These are phyloP conservation scores for Leptestheria dahalacensis DNA, from an alignment of 1,140 invertebrate species.

Conservation along the genomic window DNA sequence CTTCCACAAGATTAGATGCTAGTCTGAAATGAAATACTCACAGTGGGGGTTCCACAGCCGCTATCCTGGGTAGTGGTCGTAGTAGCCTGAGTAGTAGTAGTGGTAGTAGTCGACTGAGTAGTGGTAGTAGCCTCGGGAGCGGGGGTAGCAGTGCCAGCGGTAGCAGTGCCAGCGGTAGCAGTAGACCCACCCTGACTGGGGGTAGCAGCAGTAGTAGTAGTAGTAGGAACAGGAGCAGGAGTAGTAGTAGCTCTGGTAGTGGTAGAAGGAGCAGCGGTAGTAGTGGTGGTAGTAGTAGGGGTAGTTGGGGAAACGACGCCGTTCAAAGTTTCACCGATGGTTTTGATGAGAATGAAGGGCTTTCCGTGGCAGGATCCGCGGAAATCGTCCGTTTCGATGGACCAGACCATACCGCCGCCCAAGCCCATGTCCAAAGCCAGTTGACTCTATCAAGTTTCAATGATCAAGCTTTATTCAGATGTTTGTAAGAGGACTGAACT, in stretches of 20 bases:
- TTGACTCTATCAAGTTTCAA: constrained; percentile 15
- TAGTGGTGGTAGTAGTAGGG: constrained; percentile 2
- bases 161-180: neutral
- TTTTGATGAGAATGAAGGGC: constrained; percentile 17
- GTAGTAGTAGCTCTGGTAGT: constrained; percentile 3
- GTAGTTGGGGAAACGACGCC: constrained; percentile 17
- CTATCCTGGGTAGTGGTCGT: constrained; percentile 5
- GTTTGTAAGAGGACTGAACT: too few species aligned
- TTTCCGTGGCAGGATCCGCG: constrained; percentile 19
- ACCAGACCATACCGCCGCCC: constrained; percentile 35
- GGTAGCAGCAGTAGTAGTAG: neutral
- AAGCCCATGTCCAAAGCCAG: constrained; percentile 20
- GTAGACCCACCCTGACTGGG: too few species aligned
- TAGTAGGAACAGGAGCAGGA: neutral
- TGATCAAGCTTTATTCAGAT: neutral
- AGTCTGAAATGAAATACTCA: too few species aligned
- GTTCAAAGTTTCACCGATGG: constrained; percentile 18
- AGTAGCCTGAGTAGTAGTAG: constrained; percentile 1
- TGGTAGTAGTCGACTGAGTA: neutral
- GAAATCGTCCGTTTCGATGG: constrained; percentile 34
- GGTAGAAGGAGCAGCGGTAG: constrained; percentile 7
- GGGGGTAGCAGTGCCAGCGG: neutral
- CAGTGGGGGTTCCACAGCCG: neutral
- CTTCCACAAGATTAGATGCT: too few species aligned
- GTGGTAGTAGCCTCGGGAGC: neutral